Evolutionary conservation across 2,797 vertebrate species (phyloP).

Genomic region (Amazona ochrocephala): DNA sequence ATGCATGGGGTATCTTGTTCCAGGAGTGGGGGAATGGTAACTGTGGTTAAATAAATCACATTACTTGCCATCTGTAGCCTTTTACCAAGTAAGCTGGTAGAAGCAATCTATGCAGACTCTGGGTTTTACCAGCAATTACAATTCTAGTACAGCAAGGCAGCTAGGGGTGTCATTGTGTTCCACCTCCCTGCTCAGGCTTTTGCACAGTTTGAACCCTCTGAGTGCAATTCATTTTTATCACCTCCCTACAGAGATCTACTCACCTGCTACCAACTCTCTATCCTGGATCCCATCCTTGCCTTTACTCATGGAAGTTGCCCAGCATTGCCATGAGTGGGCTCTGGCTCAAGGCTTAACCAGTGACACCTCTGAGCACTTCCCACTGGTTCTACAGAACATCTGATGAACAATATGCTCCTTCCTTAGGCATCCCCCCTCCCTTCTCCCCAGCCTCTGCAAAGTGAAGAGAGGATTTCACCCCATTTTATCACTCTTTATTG

Average conservation of each 20-base stretch:
- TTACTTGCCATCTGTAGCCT: background rate
- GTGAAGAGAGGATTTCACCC: background rate
- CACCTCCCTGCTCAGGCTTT: background rate
- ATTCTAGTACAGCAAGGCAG: background rate
- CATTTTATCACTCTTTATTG: background rate
- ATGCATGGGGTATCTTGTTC: background rate
- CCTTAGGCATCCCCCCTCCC: background rate
- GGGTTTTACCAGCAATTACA: background rate
- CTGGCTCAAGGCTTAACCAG: background rate
- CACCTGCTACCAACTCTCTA: background rate
- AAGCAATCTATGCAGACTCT: background rate
- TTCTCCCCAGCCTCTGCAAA: background rate
- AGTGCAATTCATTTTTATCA: background rate
- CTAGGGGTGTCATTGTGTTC: background rate
- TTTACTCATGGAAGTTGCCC: background rate
- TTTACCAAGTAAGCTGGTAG: background rate
- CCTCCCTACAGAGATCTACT: background rate
- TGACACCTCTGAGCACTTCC: background rate
- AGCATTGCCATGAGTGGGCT: accelerated
- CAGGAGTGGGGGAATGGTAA: background rate
- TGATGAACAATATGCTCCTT: background rate
- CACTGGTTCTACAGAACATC: background rate
- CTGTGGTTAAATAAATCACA: background rate
- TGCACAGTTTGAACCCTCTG: background rate
- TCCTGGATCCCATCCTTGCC: background rate